Evolutionary conservation across 2,113 vertebrate genomes (phyloP).

Genomic region (Bungarus multicinctus): DNA sequence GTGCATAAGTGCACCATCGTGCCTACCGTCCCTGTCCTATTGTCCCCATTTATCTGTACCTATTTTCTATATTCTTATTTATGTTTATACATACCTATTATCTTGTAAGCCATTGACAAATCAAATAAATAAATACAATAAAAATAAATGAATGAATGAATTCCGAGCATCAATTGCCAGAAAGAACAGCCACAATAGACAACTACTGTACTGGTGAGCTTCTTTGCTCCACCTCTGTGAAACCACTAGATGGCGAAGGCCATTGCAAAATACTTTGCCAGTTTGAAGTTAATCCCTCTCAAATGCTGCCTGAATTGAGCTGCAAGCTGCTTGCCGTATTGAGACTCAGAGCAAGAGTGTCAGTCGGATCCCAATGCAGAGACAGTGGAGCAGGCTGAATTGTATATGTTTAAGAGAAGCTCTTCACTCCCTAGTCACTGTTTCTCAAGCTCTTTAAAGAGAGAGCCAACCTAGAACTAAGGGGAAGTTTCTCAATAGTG

Average conservation of each 20-base stretch:
- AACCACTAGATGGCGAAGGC: constrained; percentile 68
- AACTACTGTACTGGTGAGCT: fast-evolving
- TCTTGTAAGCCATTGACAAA: too few relatives aligned
- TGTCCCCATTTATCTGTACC: too few relatives aligned
- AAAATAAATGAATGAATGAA: too few relatives aligned
- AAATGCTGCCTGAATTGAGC: too few relatives aligned
- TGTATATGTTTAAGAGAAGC: neutral
- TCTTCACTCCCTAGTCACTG: neutral
- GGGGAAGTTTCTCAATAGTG: neutral
- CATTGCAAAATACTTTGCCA: constrained; percentile 54
- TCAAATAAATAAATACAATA: too few relatives aligned
- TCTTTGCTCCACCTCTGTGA: constrained; percentile 37
- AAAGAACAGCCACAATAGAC: neutral
- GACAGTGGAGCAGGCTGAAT: neutral
- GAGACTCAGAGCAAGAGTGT: neutral
- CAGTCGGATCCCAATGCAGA: neutral
- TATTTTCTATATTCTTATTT: too few relatives aligned
- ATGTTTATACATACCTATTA: too few relatives aligned
- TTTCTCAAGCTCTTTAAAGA: neutral
- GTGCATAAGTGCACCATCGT: too few relatives aligned
- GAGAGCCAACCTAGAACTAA: neutral
- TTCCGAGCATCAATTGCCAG: neutral
- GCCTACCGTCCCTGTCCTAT: too few relatives aligned
- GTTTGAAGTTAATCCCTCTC: too few relatives aligned
- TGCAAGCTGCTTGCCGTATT: neutral